Evolutionary conservation across 2,113 vertebrate genomes (phyloP).

Genomic region (Xiphorhynchus elegans): DNA sequence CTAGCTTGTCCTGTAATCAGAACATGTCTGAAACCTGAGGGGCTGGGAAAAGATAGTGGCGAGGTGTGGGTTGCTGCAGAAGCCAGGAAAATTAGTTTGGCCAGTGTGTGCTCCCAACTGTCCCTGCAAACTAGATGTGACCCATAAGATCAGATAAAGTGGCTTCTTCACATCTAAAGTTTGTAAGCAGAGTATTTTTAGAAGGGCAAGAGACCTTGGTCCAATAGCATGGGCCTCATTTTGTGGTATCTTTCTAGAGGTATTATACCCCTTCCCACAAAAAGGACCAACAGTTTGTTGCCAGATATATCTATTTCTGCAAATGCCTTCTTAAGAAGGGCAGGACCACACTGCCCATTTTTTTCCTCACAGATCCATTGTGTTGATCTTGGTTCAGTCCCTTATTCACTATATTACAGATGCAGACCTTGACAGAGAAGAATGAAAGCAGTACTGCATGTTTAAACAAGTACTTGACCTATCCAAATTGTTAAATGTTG

Average conservation of each 20-base stretch:
- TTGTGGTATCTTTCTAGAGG: background rate
- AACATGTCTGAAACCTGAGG: background rate
- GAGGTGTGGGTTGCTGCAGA: background rate
- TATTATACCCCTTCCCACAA: background rate
- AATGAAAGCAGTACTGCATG: background rate
- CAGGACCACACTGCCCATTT: background rate
- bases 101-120: background rate
- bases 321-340: background rate
- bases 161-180: background rate
- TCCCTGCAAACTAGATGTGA: fast-evolving
- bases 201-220: background rate
- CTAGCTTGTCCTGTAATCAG: background rate
- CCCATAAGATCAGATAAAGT: background rate
- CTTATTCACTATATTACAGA: background rate
- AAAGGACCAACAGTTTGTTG: background rate
- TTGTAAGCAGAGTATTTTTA: background rate
- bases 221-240: background rate
- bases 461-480: background rate
- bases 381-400: background rate
- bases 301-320: background rate
- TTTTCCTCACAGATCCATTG: background rate
- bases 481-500: background rate
- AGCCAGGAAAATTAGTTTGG: background rate
- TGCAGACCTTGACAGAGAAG: background rate
- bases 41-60: background rate